Percentiles rank a stretch among this genome's conserved stretches.
These are phyloP conservation scores for Pogonocichla stellata DNA, from an alignment of 2,113 vertebrate species.

Conservation along the genomic window DNA sequence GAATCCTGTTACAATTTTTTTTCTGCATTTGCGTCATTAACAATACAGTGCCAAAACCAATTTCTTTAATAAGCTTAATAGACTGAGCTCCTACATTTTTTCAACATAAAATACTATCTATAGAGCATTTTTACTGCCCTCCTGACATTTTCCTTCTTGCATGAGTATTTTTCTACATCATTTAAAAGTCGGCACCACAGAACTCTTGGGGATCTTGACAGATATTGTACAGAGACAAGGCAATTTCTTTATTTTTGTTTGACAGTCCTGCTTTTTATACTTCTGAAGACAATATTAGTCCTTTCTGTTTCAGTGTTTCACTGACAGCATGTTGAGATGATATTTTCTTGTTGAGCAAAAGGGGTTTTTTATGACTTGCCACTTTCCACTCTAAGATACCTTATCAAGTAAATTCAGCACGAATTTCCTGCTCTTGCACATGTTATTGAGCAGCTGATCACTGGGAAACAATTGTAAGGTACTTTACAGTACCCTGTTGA, in stretches of 20 bases:
- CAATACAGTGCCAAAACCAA: not conserved
- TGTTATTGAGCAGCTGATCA: not conserved
- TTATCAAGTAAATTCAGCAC: not conserved
- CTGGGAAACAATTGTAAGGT: not conserved
- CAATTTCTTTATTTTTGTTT: constrained; percentile 7
- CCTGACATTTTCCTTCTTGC: not conserved
- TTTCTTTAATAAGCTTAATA: not conserved
- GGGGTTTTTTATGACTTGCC: fast-evolving
- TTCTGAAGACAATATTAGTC: not conserved
- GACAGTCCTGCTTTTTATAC: not conserved
- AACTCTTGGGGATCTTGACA: not conserved
- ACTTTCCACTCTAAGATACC: not conserved
- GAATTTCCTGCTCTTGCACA: not conserved
- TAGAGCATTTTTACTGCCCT: not conserved
- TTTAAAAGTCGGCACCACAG: not conserved
- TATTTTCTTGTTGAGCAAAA: not conserved
- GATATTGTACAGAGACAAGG: not conserved
- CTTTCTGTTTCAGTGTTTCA: not conserved
- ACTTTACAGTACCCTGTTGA: not conserved
- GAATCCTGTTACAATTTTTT: not conserved
- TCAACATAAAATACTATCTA: not conserved
- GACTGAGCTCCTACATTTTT: not conserved
- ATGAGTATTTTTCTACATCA: not conserved
- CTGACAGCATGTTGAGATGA: not conserved
- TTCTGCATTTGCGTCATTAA: not conserved